phyloP scores from a whole-genome alignment of 2,113 vertebrate genomes.

The Petrocephalus microphthalmus region DNA sequence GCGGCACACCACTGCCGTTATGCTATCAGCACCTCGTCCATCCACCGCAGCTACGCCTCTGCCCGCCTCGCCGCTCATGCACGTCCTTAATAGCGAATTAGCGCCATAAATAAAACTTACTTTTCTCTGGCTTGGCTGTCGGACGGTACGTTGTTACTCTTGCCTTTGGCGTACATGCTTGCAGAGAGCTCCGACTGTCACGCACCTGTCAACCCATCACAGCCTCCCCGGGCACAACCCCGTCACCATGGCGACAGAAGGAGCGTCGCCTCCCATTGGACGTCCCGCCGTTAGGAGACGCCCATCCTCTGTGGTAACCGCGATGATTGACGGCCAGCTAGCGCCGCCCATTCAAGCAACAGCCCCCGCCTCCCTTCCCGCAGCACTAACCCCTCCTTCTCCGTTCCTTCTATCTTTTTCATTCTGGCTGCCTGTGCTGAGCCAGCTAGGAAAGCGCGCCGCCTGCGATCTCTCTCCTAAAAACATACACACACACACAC shows the following conservation, averaged over 20 bases:
- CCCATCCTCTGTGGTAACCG: constrained; percentile 62
- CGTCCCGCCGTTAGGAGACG: constrained; percentile 51
- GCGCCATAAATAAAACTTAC: constrained; percentile 75
- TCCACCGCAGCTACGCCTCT: constrained; percentile 23
- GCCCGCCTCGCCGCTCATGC: constrained; percentile 16
- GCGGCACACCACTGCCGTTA: constrained; percentile 20
- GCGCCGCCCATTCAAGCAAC: constrained; percentile 42
- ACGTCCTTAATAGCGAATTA: constrained; percentile 46
- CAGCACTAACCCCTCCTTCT: constrained; percentile 43
- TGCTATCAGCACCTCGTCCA: constrained; percentile 6
- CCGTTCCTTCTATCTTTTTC: constrained; percentile 21
- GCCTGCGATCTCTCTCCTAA: constrained; percentile 27
- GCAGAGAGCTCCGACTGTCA: constrained; percentile 91
- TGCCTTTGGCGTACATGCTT: constrained; percentile 98
- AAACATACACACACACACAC: constrained; percentile 15
- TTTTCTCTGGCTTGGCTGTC: constrained; percentile 95
- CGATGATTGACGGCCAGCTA: constrained; percentile 53
- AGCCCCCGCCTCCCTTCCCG: neutral
- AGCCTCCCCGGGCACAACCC: constrained; percentile 84
- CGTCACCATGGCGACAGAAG: constrained; percentile 87
- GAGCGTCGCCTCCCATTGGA: constrained; percentile 77
- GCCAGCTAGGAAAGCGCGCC: constrained; percentile 44
- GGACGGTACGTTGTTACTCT: constrained; percentile 90
- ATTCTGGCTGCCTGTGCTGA: constrained; percentile 33
- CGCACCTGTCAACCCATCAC: constrained; percentile 97